Conservation (phyloP, 2,797 vertebrate species). For the Microctenopoma lineatum region DNA sequence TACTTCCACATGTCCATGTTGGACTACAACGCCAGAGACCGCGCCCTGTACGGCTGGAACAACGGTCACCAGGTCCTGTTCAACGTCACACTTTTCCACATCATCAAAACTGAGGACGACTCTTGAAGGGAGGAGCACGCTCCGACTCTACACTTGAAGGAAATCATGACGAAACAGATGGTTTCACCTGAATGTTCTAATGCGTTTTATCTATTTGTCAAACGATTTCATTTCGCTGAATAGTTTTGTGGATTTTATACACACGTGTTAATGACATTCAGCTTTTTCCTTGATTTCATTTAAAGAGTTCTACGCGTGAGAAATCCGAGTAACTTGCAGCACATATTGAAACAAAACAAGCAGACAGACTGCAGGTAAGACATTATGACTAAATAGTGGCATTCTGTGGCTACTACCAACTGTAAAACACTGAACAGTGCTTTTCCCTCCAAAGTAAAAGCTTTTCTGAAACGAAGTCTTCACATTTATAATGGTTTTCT, state of each 20-base stretch:
- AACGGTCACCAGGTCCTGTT: conserved; percentile 98
- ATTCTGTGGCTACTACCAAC: conserved; percentile 16
- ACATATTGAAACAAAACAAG: conserved; percentile 11
- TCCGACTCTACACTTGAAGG: background rate
- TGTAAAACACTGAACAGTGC: conserved; percentile 30
- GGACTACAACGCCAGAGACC: conserved; percentile 97
- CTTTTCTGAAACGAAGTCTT: conserved; percentile 41
- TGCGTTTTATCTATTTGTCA: conserved; percentile 32
- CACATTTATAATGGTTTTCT: conserved; percentile 49
- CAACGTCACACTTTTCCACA: conserved; percentile 97
- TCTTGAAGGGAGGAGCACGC: conserved; percentile 77
- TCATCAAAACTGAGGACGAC: conserved; percentile 97
- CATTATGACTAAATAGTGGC: conserved; percentile 22
- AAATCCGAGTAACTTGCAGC: background rate
- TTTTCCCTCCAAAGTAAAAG: conserved; percentile 37
- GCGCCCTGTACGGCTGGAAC: conserved; percentile 98
- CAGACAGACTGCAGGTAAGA: conserved; percentile 8
- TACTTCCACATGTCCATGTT: conserved; percentile 99
- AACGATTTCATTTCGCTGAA: conserved; percentile 27
- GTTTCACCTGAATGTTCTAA: conserved; percentile 62
- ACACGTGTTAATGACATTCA: background rate
- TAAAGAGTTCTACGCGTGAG: background rate
- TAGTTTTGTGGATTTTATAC: conserved; percentile 1
- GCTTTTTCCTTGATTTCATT: conserved; percentile 26
- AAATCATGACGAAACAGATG: conserved; percentile 18